Evolutionary conservation across 2,113 vertebrate species (phyloP).

Genomic region (Hypomesus transpacificus): DNA sequence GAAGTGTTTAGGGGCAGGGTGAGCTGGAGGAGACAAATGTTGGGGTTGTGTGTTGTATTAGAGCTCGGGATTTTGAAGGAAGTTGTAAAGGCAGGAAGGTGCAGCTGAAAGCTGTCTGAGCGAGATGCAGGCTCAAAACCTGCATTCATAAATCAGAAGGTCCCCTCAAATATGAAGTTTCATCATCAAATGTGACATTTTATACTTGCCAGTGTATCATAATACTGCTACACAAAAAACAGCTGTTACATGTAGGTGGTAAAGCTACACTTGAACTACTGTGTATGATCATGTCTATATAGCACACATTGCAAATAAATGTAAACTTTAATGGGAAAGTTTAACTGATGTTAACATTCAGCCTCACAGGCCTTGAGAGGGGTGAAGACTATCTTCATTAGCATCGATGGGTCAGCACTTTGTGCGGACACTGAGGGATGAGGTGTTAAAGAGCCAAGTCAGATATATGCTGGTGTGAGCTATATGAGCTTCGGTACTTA

Average conservation of each 20-base stretch:
- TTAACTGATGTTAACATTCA: neutral
- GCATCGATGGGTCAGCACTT: constrained; percentile 46
- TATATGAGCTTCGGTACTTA: constrained; percentile 59
- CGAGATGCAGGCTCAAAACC: too few relatives aligned
- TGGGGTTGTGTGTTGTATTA: too few relatives aligned
- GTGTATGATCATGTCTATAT: neutral
- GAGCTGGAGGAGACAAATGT: neutral
- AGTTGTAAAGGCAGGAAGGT: too few relatives aligned
- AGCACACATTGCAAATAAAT: neutral
- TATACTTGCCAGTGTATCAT: too few relatives aligned
- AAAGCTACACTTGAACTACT: neutral
- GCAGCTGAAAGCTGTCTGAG: too few relatives aligned
- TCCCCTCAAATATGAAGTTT: too few relatives aligned
- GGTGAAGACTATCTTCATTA: neutral
- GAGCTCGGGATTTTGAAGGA: too few relatives aligned
- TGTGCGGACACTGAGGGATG: constrained; percentile 16
- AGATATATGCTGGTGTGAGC: constrained; percentile 53
- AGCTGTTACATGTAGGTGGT: too few relatives aligned
- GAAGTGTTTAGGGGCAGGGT: neutral
- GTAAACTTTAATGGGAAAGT: neutral
- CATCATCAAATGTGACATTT: too few relatives aligned
- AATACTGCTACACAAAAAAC: too few relatives aligned
- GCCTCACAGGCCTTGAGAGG: neutral
- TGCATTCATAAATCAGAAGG: too few relatives aligned
- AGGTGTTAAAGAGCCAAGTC: constrained; percentile 61